These are phyloP conservation scores for Protosalanx chinensis DNA, from an alignment of 2,797 vertebrate genomes.

Conservation along the genomic window DNA sequence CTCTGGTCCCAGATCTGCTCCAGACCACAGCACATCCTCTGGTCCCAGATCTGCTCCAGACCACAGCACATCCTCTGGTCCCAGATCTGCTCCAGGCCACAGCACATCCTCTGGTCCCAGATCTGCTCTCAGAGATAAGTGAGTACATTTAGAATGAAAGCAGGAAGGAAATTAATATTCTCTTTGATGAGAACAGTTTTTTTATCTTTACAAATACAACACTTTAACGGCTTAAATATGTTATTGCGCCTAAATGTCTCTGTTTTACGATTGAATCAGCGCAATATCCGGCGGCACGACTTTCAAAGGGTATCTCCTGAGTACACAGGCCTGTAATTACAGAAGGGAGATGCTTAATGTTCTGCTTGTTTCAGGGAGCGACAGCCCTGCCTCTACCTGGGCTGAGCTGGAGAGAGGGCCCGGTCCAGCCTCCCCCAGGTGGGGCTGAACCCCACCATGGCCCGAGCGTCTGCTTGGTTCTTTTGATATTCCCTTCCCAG, in stretches of 20 bases:
- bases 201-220: no score
- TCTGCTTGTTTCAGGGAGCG: background rate
- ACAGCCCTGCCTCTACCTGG: background rate
- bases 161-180: no score
- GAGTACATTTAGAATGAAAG: no score
- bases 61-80: no score
- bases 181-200: no score
- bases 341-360: background rate
- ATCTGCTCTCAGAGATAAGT: no score
- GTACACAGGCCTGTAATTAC: background rate
- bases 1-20: no score
- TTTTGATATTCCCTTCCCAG: constrained; percentile 53
- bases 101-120: no score
- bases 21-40: no score
- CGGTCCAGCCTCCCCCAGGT: background rate
- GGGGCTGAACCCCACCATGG: constrained; percentile 32
- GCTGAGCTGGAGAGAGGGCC: background rate
- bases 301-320: background rate
- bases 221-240: background rate
- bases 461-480: constrained; percentile 55
- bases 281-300: background rate
- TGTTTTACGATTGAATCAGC: background rate
- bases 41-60: no score
- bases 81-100: no score
- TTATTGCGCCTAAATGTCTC: background rate